phyloP scores from a whole-genome alignment of 2,113 vertebrate species.

The Sakesphorus luctuosus region DNA sequence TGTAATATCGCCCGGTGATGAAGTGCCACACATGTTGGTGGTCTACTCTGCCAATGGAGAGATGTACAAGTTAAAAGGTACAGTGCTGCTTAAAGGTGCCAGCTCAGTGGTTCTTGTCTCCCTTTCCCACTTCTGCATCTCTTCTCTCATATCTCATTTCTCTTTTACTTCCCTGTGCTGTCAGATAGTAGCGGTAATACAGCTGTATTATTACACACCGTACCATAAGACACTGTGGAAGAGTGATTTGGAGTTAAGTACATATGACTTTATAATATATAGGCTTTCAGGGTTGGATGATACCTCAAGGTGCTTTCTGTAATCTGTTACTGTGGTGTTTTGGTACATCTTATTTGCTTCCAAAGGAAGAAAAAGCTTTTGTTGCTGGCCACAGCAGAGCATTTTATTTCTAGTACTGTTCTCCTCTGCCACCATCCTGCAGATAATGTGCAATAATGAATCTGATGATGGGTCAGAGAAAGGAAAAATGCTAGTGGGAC shows the following conservation, averaged over 20 bases:
- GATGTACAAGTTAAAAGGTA: constrained; percentile 95
- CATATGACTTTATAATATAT: background rate
- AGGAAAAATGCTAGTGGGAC: background rate
- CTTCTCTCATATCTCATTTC: background rate
- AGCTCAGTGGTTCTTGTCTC: background rate
- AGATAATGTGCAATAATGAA: background rate
- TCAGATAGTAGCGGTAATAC: background rate
- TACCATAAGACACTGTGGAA: background rate
- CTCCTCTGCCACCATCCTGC: background rate
- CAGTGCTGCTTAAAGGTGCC: background rate
- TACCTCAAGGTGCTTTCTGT: background rate
- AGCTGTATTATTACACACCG: background rate
- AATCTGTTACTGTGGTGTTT: background rate
- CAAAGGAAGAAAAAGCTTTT: background rate
- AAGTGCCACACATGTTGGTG: constrained; percentile 92
- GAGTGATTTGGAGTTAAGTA: background rate
- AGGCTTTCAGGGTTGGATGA: background rate
- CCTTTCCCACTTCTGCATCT: background rate
- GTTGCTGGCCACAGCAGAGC: background rate
- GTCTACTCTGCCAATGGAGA: constrained; percentile 90
- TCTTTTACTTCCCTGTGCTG: background rate
- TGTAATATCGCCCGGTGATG: constrained; percentile 87
- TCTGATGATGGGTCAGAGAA: background rate
- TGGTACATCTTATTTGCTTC: background rate
- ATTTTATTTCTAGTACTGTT: background rate